Evolutionary conservation across 2,797 vertebrate species (phyloP), one percentile per base, ranked within the genome.

Genomic region (Macrochelys suwanniensis): DNA sequence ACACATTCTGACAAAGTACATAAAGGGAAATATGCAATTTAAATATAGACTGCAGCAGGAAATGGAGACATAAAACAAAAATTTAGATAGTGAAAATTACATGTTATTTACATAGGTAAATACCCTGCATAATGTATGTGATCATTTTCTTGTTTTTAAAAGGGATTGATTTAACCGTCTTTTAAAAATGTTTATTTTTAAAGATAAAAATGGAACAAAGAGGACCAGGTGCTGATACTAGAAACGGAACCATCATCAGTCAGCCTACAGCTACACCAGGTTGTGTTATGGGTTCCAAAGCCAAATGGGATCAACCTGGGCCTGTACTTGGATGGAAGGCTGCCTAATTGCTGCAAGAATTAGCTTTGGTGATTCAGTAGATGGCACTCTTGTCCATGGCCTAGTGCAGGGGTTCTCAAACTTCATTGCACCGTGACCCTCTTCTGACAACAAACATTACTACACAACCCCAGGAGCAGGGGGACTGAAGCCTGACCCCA

Each of bases 101-200:
- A 95, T 96, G 95, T 96, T 96, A 95, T 97, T 97, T 97, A 96
- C 96, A 94, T 91, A 95, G 96, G 93, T 96, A 97, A 97, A 95
- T 90, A 94, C 53, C 84, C 77, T 80, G 68, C 56, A 71, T 91
- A 88, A 94, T 42, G 82, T 68, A 53, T 89, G 89, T 87, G 82
- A 93, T 81, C 89, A 92, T 96, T 94, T 91, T 92, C 49, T 49
- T 28, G 65, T 86, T 95, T 81, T 92, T 90, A 90, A 57, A 84
- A 93, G 79, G 80, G 33, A 37, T 47, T 82, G 54, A 94, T 94
- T 96, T 95, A 97, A 92, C 82, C 81, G 45, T 83, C n/a, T 87
- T 94, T 89, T 93, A 0, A 92, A 91, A 82, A 81, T 16, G 13
- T 16, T 3, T 9, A 88, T 78, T 81, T 84, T 71, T 77, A 93